Evolutionary conservation across 2,797 vertebrate genomes (phyloP).

Genomic region (Sebastes ruberrimus): DNA sequence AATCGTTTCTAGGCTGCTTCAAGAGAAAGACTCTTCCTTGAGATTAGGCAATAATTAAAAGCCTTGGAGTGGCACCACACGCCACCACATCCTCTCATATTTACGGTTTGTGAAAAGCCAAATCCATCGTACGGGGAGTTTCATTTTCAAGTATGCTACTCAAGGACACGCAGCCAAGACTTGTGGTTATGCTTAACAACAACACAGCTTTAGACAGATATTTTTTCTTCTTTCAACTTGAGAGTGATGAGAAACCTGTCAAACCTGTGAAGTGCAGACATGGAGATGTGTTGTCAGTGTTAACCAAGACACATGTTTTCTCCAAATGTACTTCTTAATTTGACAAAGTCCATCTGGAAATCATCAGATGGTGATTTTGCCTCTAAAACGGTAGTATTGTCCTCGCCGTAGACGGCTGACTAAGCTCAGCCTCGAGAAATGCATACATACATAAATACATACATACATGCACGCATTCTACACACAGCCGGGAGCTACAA

Average conservation of each 20-base stretch:
- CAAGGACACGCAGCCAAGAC: neutral
- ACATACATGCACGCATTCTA: neutral
- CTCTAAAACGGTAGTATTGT: neutral
- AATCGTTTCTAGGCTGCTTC: neutral
- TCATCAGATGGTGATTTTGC: conserved; percentile 1
- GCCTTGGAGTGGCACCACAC: neutral
- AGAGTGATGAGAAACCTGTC: neutral
- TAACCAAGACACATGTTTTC: neutral
- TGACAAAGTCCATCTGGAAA: conserved; percentile 26
- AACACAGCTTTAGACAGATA: neutral
- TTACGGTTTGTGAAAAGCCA: neutral
- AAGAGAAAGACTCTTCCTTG: neutral
- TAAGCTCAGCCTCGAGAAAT: neutral
- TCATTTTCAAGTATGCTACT: neutral
- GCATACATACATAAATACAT: neutral
- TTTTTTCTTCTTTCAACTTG: neutral
- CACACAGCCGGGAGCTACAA: conserved; percentile 36
- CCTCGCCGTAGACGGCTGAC: neutral
- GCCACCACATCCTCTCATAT: neutral
- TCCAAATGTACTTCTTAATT: neutral
- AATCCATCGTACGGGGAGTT: neutral
- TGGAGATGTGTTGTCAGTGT: neutral
- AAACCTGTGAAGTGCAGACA: neutral
- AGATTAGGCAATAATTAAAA: neutral
- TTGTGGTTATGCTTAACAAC: neutral